Evolutionary conservation across 2,113 vertebrate genomes (phyloP).

Genomic region (Larimichthys polyactis): DNA sequence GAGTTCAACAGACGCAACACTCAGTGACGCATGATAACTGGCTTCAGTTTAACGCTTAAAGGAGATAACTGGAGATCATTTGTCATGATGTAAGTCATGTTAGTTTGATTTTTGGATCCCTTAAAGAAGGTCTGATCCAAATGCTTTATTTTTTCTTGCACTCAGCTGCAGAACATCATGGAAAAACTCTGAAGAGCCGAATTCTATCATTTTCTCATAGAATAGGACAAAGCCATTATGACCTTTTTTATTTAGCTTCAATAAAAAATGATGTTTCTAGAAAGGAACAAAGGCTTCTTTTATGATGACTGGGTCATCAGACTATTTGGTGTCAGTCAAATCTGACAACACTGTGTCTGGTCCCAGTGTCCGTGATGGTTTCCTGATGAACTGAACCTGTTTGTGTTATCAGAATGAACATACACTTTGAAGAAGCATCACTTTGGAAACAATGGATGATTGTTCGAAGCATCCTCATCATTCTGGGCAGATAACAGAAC

Average conservation of each 20-base stretch:
- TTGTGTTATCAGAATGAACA: not conserved
- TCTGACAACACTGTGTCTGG: not conserved
- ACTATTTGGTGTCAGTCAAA: not conserved
- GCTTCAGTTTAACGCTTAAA: not conserved
- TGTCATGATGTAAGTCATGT: too few species aligned
- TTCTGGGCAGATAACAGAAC: not conserved
- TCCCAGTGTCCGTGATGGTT: not conserved
- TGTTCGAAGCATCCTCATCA: not conserved
- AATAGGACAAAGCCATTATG: too few species aligned
- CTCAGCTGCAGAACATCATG: not conserved
- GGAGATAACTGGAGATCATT: too few species aligned
- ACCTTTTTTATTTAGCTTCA: not conserved
- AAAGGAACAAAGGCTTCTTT: not conserved
- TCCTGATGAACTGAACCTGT: not conserved
- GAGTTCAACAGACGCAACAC: not conserved
- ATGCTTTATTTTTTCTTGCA: not conserved
- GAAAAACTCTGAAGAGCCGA: not conserved
- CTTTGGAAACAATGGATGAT: not conserved
- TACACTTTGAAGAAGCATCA: not conserved
- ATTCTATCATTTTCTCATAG: not conserved
- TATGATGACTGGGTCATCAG: not conserved
- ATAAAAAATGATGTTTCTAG: not conserved
- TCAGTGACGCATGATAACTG: not conserved
- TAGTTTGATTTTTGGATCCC: too few species aligned
- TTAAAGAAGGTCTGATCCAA: not conserved